A percentile compares a stretch with the other conserved stretches of the same genome.
Conservation (phyloP, 1,140 invertebrate species). For the Galendromus occidentalis region DNA sequence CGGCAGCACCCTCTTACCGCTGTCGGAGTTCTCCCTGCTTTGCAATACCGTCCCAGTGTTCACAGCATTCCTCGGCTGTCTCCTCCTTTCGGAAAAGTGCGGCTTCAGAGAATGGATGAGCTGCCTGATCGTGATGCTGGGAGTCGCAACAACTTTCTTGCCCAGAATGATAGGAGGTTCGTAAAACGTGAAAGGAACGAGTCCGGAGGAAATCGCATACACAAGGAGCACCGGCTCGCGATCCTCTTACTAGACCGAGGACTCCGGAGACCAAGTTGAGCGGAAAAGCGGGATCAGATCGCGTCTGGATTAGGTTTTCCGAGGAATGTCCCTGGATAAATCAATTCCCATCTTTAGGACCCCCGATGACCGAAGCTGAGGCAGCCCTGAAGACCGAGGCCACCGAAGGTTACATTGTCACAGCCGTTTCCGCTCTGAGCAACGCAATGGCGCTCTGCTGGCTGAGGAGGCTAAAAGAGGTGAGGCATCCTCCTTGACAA, state of each 20-base stretch:
- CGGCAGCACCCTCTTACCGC: not conserved
- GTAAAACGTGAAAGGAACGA: no score
- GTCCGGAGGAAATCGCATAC: no score
- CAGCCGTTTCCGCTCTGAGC: not conserved
- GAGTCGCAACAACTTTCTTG: not conserved
- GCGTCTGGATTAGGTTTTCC: no score
- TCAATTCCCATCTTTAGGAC: no score
- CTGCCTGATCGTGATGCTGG: not conserved
- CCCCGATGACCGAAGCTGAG: not conserved
- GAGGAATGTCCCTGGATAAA: no score
- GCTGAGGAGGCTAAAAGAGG: not conserved
- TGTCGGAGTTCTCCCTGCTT: not conserved
- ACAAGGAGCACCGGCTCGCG: no score
- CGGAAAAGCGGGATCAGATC: no score
- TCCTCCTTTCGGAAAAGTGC: not conserved
- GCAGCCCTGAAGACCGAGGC: not conserved
- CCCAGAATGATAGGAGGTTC: not conserved
- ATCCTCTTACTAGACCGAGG: no score
- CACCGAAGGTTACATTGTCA: not conserved
- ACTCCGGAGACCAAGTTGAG: no score
- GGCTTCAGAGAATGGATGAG: not conserved
- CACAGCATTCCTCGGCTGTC: not conserved
- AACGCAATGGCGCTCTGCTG: not conserved
- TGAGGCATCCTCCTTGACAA: not conserved
- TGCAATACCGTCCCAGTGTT: conserved; percentile 8